Evolutionary conservation across 1,140 invertebrate genomes (phyloP).

Genomic region (Campoletis sonorensis): DNA sequence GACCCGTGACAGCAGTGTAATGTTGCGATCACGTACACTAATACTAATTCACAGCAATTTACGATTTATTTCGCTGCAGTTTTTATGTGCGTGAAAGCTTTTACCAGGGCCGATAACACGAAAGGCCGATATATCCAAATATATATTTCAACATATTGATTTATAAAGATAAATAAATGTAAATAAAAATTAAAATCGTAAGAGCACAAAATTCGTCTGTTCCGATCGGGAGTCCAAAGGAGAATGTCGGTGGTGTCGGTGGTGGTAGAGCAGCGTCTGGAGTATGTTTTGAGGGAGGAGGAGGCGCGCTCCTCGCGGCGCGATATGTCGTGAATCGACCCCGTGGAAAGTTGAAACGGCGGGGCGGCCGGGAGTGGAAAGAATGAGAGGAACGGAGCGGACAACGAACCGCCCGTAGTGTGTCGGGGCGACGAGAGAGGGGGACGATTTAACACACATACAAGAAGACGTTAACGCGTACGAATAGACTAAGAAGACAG

Average conservation of each 20-base stretch:
- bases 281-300: slow-evolving; percentile 15
- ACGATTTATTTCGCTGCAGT: too few species aligned
- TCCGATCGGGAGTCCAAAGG: neutral
- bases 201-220: neutral
- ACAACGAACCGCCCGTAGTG: slow-evolving; percentile 62
- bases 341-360: slow-evolving; percentile 24
- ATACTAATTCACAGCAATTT: too few species aligned
- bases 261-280: too few species aligned
- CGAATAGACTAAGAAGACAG: neutral
- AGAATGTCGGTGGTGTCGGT: neutral
- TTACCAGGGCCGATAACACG: too few species aligned
- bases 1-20: too few species aligned
- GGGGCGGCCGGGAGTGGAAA: slow-evolving; percentile 21
- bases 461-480: neutral
- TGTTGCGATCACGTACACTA: too few species aligned
- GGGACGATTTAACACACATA: slow-evolving; percentile 46
- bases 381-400: slow-evolving; percentile 60
- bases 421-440: slow-evolving; percentile 66
- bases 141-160: too few species aligned
- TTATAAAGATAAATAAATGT: too few species aligned
- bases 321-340: slow-evolving; percentile 18
- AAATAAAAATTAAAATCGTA: too few species aligned
- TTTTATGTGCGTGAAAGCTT: too few species aligned
- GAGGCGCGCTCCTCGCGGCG: neutral
- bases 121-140: too few species aligned